phyloP scores from a whole-genome alignment of 2,888 invertebrate genomes.

The Noctua pronuba region DNA sequence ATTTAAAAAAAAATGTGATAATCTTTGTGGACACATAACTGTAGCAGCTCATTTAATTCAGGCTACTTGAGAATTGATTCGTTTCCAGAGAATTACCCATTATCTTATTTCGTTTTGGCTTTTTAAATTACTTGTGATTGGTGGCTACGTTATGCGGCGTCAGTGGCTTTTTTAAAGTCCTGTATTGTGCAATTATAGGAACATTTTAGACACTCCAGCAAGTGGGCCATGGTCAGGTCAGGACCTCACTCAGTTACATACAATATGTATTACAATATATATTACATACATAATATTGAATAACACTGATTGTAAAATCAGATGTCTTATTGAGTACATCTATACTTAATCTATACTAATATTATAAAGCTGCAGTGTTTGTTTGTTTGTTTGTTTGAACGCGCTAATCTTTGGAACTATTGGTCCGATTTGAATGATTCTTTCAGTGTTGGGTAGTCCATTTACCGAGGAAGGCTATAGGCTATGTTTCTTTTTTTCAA shows the following conservation, averaged over 20 bases:
- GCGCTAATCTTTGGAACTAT: too few species aligned
- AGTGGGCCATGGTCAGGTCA: not conserved
- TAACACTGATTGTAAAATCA: not conserved
- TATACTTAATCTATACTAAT: too few species aligned
- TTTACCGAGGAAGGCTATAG: too few species aligned
- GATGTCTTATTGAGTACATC: not conserved
- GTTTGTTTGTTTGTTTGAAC: too few species aligned
- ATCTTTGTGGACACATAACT: not conserved
- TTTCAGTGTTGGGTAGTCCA: too few species aligned
- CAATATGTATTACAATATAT: too few species aligned
- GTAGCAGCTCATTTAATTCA: not conserved
- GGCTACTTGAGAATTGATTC: not conserved
- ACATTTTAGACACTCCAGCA: not conserved
- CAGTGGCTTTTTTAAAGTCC: too few species aligned
- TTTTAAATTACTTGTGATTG: not conserved
- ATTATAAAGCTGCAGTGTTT: too few species aligned
- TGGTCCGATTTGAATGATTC: too few species aligned
- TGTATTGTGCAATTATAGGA: not conserved
- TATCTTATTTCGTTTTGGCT: not conserved
- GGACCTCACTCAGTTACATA: not conserved
- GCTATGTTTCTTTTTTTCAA: too few species aligned
- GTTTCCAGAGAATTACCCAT: not conserved
- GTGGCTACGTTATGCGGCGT: too few species aligned
- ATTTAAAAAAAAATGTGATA: too few species aligned
- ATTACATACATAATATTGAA: not conserved